Base-by-base conservation (phyloP, 2,113 vertebrate genomes). In the Antennarius striatus region DNA sequence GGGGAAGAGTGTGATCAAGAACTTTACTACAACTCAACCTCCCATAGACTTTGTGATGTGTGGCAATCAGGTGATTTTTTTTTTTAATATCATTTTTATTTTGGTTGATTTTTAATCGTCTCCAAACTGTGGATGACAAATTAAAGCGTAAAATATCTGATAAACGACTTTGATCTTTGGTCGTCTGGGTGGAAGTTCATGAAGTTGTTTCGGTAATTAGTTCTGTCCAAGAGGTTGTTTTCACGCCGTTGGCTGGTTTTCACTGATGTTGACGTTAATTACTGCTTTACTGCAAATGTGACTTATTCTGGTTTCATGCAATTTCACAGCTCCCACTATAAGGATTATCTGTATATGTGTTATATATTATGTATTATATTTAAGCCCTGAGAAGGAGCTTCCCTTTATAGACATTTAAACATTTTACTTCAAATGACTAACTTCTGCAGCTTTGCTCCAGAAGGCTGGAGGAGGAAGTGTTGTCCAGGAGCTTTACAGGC, bases 401-500 rank as follows among this genome's bases (percentile, higher is more conserved):
- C 22, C 14, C 17, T 50, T 5, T 1, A 0, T 4, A 0, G 11
- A 15, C 4, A 11, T 67, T 57, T 22, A 22, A 22, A 22, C 22
- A 22, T 22, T 22, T 22, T 22, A 22, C 22, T 62, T 1, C 29
- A 60, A n/a, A 52, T 48, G 7, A 0, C n/a, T 0, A 1, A 40
- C 29, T 48, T 50, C 12, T 29, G 39, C 56, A 63, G 32, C 32
- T 22, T 22, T 22, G 1, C 22, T 22, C 22, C 22, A 52, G 49
- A 5, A 40, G 22, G 47, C 6, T 1, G 13, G 29, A 60, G 17
- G 40, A 72, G 71, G 66, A 79, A 68, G 50, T 53, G 40, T 56
- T 50, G 63, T 64, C 49, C 29, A 55, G 45, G 4, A 58, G 62
- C 48, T 28, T 52, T 2, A 56, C 28, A 13, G 14, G 51, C 49